These are phyloP conservation scores for Mactra quadrangularis DNA, from an alignment of 1,140 invertebrate genomes.

Conservation along the genomic window DNA sequence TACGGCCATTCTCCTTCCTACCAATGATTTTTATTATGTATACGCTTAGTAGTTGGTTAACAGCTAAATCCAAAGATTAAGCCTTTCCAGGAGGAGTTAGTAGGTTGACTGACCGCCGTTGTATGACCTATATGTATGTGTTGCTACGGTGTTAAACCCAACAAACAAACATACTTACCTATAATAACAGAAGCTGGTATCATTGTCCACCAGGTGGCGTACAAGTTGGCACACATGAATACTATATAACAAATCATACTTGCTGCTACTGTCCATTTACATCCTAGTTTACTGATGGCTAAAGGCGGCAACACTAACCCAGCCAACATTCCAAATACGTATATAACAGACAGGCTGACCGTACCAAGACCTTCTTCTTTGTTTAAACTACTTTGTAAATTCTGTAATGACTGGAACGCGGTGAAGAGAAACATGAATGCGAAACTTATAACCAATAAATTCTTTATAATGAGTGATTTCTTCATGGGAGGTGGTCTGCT, in stretches of 20 bases:
- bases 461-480: slow-evolving; percentile 73
- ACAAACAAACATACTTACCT: too few relatives aligned
- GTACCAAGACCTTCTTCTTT: slow-evolving; percentile 76
- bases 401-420: slow-evolving; percentile 77
- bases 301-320: slow-evolving; percentile 95
- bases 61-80: too few relatives aligned
- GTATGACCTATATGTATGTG: too few relatives aligned
- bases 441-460: slow-evolving; percentile 74
- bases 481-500: slow-evolving; percentile 39
- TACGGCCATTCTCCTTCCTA: too few relatives aligned
- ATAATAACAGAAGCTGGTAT: slow-evolving; percentile 93
- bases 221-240: slow-evolving; percentile 97
- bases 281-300: slow-evolving; percentile 88
- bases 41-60: too few relatives aligned
- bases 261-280: slow-evolving; percentile 97
- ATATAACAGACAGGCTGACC: slow-evolving; percentile 89
- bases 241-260: slow-evolving; percentile 96
- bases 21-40: too few relatives aligned
- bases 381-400: slow-evolving; percentile 80
- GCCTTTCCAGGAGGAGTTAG: too few relatives aligned
- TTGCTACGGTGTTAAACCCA: too few relatives aligned
- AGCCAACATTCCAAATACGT: slow-evolving; percentile 93
- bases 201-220: slow-evolving; percentile 89
- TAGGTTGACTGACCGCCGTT: too few relatives aligned
- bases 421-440: slow-evolving; percentile 79